Conservation (phyloP, 92 coral and sea anemone genomes). For the Palythoa grandis region DNA sequence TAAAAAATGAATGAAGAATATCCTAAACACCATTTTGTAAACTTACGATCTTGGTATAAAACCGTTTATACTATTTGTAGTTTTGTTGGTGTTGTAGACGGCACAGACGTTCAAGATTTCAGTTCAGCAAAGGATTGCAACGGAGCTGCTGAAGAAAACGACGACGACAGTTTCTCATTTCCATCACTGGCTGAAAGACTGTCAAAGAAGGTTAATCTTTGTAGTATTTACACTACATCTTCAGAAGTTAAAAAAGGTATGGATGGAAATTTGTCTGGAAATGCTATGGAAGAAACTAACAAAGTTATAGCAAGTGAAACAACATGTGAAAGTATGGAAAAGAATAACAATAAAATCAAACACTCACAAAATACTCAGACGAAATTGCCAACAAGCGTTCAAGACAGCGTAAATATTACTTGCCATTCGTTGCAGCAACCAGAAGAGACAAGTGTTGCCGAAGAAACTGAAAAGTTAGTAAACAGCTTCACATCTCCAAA, state of each 20-base stretch:
- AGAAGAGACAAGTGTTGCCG: background rate
- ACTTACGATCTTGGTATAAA: background rate
- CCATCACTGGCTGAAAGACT: conserved; percentile 37
- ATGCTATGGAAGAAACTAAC: background rate
- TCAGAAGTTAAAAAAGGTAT: background rate
- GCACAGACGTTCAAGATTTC: background rate
- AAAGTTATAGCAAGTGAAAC: background rate
- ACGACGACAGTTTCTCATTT: conserved; percentile 16
- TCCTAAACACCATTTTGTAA: background rate
- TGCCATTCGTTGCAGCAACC: background rate
- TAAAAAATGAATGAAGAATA: background rate
- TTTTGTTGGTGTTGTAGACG: conserved; percentile 1
- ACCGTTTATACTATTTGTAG: background rate
- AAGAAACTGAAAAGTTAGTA: background rate
- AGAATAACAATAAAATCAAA: background rate
- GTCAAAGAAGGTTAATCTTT: background rate
- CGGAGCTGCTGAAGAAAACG: background rate
- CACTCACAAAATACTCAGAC: background rate
- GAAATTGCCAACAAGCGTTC: background rate
- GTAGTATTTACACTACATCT: background rate
- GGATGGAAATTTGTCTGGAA: background rate
- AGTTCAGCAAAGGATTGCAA: background rate
- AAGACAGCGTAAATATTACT: background rate
- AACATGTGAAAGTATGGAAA: background rate
- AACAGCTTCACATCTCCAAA: background rate